phyloP scores from a whole-genome alignment of 2,797 vertebrate species.

The Meriones psammophilus region DNA sequence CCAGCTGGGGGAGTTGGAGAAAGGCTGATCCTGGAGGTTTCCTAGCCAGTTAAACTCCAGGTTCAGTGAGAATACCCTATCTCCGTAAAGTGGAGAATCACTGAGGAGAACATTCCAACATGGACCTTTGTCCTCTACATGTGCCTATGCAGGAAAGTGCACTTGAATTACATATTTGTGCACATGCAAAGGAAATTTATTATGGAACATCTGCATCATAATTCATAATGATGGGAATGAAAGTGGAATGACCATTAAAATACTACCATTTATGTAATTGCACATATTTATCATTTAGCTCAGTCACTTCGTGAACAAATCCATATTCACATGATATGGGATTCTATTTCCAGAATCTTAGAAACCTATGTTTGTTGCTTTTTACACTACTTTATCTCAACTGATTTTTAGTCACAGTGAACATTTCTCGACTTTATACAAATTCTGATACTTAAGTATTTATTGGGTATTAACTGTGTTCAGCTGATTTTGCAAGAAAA shows the following conservation, averaged over 20 bases:
- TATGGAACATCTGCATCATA: constrained; percentile 29
- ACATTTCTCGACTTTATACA: neutral
- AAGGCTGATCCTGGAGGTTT: neutral
- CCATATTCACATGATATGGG: neutral
- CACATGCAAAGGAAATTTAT: constrained; percentile 4
- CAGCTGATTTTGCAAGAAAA: neutral
- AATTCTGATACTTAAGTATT: constrained; percentile 1
- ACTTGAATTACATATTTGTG: neutral
- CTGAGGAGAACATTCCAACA: neutral
- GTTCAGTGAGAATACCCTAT: neutral
- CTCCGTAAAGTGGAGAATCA: neutral
- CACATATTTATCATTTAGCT: neutral
- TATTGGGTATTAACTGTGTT: neutral
- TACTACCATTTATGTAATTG: neutral
- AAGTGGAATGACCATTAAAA: constrained; percentile 36
- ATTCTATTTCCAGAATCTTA: neutral
- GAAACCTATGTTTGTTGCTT: constrained; percentile 19
- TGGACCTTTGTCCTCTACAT: neutral
- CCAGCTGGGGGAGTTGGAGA: neutral
- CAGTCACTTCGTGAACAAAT: constrained; percentile 13
- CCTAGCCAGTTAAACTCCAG: neutral
- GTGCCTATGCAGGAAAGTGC: neutral
- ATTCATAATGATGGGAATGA: neutral
- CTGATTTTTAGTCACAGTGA: neutral
- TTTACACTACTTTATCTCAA: neutral